Conservation (phyloP, 1,140 invertebrate genomes). For the Globodera rostochiensis region DNA sequence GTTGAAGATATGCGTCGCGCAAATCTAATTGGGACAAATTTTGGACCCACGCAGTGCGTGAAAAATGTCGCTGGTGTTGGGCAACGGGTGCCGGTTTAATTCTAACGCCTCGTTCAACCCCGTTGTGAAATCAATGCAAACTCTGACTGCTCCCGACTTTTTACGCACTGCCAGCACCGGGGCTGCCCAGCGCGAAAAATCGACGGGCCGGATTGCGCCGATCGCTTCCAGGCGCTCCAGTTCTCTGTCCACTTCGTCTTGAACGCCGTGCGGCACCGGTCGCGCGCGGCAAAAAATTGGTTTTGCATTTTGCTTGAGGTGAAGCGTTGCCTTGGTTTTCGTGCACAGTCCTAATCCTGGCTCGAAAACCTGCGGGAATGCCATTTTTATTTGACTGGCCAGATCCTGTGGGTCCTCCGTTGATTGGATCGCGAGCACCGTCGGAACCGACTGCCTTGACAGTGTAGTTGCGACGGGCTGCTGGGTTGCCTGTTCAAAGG, state of each 20-base stretch:
- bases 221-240: conserved; percentile 47
- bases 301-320: conserved; percentile 32
- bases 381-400: no score
- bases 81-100: no score
- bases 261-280: conserved; percentile 55
- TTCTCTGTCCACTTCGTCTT: conserved; percentile 56
- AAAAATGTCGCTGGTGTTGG: conserved; percentile 32
- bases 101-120: no score
- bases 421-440: no score
- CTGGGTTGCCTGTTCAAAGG: no score
- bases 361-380: conserved; percentile 10
- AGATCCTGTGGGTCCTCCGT: no score
- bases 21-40: conserved; percentile 48
- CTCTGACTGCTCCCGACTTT: conserved; percentile 44
- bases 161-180: no score
- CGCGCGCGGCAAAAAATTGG: conserved; percentile 43
- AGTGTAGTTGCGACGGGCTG: no score
- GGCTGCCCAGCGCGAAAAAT: conserved; percentile 20
- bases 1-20: conserved; percentile 41
- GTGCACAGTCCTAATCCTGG: conserved; percentile 27
- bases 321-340: conserved; percentile 39
- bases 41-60: conserved; percentile 37
- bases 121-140: conserved; percentile 63
- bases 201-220: conserved; percentile 56
- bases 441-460: no score